Percentiles rank a stretch among this genome's conserved stretches.
Evolutionary conservation across 2,888 invertebrate species (phyloP).

Genomic region (Teinopalpus imperialis): DNA sequence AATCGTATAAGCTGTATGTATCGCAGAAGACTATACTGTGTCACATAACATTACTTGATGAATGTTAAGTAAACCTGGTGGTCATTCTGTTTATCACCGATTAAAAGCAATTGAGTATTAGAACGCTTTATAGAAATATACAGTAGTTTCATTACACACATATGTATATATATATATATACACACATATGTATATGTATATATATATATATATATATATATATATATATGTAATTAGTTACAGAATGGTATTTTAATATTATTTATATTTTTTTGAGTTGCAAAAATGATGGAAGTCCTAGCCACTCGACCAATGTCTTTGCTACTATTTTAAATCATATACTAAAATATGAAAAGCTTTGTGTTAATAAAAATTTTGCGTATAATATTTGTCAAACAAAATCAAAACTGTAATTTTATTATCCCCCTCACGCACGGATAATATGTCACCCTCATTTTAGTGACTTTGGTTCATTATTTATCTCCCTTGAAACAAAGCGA

Average conservation of each 20-base stretch:
- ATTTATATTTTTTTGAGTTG: too few species aligned
- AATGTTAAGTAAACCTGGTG: conserved; percentile 11
- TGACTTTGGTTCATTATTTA: conserved; percentile 27
- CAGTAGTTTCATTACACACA: too few species aligned
- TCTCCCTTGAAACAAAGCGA: conserved; percentile 22
- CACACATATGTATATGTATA: too few species aligned
- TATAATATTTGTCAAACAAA: conserved; percentile 17
- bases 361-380: not conserved
- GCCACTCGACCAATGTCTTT: too few species aligned
- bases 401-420: conserved; percentile 25
- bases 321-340: not conserved
- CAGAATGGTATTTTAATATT: too few species aligned
- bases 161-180: too few species aligned
- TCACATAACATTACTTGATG: conserved; percentile 11
- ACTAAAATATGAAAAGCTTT: not conserved
- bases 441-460: conserved; percentile 28
- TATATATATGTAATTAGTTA: too few species aligned
- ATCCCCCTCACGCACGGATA: conserved; percentile 24
- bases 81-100: conserved; percentile 13
- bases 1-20: conserved; percentile 12
- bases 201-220: too few species aligned
- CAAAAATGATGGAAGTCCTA: too few species aligned
- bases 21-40: conserved; percentile 8
- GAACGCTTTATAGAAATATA: not conserved
- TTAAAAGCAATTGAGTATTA: conserved; percentile 11